phyloP scores from a whole-genome alignment of 2,888 invertebrate genomes.

The Branchipolynoe longqiensis region DNA sequence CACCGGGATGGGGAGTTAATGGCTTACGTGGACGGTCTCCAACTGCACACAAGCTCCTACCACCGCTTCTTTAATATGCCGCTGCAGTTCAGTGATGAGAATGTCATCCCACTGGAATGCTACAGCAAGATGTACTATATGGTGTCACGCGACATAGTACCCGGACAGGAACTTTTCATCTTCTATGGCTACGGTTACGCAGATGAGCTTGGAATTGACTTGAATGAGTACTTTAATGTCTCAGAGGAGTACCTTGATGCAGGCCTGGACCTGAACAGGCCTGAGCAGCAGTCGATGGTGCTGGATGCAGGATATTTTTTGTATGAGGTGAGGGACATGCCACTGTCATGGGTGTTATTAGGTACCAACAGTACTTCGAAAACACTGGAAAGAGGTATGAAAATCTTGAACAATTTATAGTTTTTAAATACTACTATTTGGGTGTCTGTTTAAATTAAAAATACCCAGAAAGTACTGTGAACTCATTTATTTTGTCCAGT shows the following conservation, averaged over 20 bases:
- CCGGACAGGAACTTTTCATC: constrained; percentile 20
- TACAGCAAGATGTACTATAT: constrained; percentile 7
- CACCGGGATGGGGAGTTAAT: neutral
- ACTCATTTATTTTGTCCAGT: no score
- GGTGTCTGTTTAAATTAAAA: no score
- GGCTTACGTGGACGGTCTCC: neutral
- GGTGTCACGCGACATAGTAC: neutral
- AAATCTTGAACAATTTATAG: no score
- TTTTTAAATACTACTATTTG: no score
- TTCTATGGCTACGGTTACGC: constrained; percentile 23
- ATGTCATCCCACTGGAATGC: neutral
- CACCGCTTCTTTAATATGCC: neutral
- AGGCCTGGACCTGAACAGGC: neutral
- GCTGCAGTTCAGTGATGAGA: neutral
- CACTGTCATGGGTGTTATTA: no score
- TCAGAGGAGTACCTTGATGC: neutral
- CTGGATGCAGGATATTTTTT: no score
- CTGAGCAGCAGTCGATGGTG: no score
- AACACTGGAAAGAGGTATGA: no score
- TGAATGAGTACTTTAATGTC: neutral
- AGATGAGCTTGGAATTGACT: neutral
- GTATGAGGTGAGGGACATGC: no score
- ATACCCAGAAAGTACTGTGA: no score
- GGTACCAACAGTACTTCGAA: no score
- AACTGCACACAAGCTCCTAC: neutral